Conservation (phyloP, 1,140 invertebrate species). For the Protaetia brevitarsis region DNA sequence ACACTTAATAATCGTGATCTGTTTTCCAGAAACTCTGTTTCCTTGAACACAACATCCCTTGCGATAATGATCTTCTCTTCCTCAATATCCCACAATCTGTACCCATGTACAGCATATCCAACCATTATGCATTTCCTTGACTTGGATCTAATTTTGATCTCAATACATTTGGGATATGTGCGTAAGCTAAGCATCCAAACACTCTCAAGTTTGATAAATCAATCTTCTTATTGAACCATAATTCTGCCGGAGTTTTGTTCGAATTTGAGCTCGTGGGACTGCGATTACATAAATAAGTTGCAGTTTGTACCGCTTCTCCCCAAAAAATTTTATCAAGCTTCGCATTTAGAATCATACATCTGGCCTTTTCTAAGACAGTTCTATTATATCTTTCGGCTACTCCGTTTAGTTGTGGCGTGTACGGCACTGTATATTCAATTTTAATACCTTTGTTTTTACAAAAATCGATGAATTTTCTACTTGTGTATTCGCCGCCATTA, state of each 20-base stretch:
- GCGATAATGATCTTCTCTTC: constrained; percentile 27
- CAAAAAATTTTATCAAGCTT: not conserved
- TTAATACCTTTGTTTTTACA: no score
- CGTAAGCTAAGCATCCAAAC: constrained; percentile 41
- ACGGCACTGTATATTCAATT: no score
- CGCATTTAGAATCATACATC: not conserved
- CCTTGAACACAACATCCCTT: constrained; percentile 24
- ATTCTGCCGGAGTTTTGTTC: constrained; percentile 21
- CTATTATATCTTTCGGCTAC: no score
- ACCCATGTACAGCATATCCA: constrained; percentile 22
- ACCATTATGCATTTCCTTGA: constrained; percentile 1
- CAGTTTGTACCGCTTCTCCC: not conserved
- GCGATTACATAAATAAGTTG: not conserved
- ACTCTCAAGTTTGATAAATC: constrained; percentile 35
- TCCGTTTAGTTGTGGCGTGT: no score
- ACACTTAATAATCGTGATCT: not conserved
- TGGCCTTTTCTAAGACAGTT: not conserved
- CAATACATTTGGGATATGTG: constrained; percentile 31
- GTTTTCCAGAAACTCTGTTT: not conserved
- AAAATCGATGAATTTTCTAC: no score
- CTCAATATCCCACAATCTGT: constrained; percentile 28
- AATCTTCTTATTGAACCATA: constrained; percentile 35
- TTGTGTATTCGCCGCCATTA: no score
- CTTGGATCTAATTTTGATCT: constrained; percentile 21
- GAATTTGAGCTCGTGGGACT: not conserved